Evolutionary conservation across 2,113 vertebrate genomes (phyloP).

Genomic region (Uropsilus gracilis): DNA sequence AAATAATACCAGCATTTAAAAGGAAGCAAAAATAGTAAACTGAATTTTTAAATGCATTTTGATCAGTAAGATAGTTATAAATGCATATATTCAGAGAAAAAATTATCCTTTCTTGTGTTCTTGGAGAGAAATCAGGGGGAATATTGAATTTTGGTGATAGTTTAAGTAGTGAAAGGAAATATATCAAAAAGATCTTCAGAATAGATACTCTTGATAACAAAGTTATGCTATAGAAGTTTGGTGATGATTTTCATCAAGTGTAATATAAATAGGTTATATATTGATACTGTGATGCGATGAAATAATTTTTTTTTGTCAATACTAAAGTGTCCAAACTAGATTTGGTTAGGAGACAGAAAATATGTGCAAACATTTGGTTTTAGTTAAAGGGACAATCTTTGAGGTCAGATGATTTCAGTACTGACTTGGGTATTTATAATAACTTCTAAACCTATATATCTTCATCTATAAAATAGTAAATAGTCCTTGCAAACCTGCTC

Average conservation of each 20-base stretch:
- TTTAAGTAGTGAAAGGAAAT: neutral
- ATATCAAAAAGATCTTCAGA: neutral
- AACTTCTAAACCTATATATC: neutral
- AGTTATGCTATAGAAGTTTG: neutral
- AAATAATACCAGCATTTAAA: neutral
- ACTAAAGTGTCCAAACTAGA: neutral
- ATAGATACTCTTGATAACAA: neutral
- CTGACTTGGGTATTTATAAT: neutral
- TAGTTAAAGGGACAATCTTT: neutral
- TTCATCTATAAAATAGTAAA: constrained; percentile 6
- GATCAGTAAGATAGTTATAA: neutral
- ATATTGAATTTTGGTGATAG: neutral
- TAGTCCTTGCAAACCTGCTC: neutral
- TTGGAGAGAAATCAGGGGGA: constrained; percentile 12
- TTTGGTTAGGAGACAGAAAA: neutral
- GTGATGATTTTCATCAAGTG: neutral
- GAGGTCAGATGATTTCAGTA: neutral
- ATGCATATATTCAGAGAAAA: constrained; percentile 5
- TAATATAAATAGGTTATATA: neutral
- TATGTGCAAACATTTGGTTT: neutral
- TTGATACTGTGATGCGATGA: neutral
- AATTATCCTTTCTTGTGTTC: neutral
- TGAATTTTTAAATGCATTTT: neutral
- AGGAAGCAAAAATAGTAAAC: constrained; percentile 7
- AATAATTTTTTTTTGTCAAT: neutral